Conservation (phyloP, 2,797 vertebrate genomes). For the Cryptoblepharus egeriae region DNA sequence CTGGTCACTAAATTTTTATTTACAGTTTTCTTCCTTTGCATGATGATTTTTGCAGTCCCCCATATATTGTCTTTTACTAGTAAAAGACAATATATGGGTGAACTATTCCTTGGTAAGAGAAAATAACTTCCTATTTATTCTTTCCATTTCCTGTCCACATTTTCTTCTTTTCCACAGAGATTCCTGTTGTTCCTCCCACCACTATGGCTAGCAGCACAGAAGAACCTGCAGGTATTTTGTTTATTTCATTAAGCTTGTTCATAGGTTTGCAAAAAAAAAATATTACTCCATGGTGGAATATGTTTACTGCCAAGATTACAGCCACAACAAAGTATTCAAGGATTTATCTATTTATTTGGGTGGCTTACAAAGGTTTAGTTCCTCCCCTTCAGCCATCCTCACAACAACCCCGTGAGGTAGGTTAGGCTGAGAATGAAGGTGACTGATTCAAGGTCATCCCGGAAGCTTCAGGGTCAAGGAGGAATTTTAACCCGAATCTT, state of each 20-base stretch:
- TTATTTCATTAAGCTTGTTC: not conserved
- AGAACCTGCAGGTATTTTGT: conserved; percentile 87
- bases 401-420: too few relatives aligned
- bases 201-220: conserved; percentile 89
- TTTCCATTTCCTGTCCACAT: conserved; percentile 28
- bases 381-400: too few relatives aligned
- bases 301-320: not conserved
- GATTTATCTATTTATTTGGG: too few relatives aligned
- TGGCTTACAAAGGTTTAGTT: too few relatives aligned
- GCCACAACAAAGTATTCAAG: not conserved
- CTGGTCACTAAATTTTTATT: not conserved
- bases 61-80: too few relatives aligned
- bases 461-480: too few relatives aligned
- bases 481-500: too few relatives aligned
- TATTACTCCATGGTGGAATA: too few relatives aligned
- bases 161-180: conserved; percentile 80
- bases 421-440: too few relatives aligned
- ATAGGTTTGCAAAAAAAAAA: not conserved
- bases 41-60: not conserved
- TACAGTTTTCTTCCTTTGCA: not conserved
- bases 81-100: too few relatives aligned
- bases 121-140: not conserved
- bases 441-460: too few relatives aligned
- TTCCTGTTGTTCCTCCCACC: conserved; percentile 89
- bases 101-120: not conserved